Base-by-base conservation (phyloP, 2,888 invertebrate species). In the Sclerodermus sp. region DNA sequence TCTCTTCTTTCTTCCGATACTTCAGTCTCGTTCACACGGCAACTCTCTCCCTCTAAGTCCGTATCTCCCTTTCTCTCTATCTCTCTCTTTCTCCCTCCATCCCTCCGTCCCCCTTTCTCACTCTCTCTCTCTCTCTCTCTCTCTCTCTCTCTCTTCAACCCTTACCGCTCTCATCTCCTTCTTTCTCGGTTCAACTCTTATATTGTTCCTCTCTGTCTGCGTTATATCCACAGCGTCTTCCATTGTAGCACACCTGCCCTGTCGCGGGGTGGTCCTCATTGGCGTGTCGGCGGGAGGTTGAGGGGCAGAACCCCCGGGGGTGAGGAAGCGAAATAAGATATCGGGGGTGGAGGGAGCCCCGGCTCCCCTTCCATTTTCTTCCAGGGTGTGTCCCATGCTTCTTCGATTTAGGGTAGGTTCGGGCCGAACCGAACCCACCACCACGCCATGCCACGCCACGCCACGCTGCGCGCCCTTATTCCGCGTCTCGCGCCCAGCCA, bases 331-430 rank as follows among this genome's bases (percentile, higher is more conserved):
- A 69, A 71, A 71, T 66, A 67, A 67, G 72, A 66, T 71, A 65
- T 64, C 55, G 61, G 55, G 36, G 43, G 54, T 30, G 23, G 36
- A 46, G 49, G 50, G 23, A 23, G 23, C 4, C 53, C 59, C 61
- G 51, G 44, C 59, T 58, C 61, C 56, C 63, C 65, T 66, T 55
- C 67, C 66, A 62, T 68, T 68, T 63, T 60, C 68, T 66, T 60
- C 58, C 64, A 67, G 73, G 74, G 73, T 73, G 73, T 73, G 72
- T 74, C 74, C 62, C 64, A 60, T 68, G 62, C 67, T 67, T 67
- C 64, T 70, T 69, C 73, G 68, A 71, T 75, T 73, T 73, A 64
- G 69, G 71, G 66, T 68, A 68, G 68, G 65, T 73, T 72, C 67
- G 68, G 66, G 61, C 48, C 53, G 38, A 56, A 49, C 49, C 51